A percentile compares a stretch with the other conserved stretches of the same genome.
phyloP scores from a whole-genome alignment of 2,797 vertebrate genomes.

The Characodon lateralis region DNA sequence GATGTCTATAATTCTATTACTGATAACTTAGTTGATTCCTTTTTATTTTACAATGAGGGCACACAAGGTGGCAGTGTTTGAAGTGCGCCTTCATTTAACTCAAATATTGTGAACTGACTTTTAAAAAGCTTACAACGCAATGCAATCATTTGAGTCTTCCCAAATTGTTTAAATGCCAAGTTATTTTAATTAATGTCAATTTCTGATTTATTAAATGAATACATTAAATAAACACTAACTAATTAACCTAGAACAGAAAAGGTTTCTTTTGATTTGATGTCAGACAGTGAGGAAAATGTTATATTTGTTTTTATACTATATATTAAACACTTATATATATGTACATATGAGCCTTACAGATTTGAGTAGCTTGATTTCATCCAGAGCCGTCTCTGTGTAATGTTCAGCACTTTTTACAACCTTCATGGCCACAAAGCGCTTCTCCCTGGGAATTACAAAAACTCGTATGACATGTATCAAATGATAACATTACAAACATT shows the following conservation, averaged over 20 bases:
- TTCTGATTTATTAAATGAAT: background rate
- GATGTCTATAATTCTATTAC: no score
- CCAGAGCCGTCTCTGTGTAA: slow-evolving; percentile 97
- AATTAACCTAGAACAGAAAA: background rate
- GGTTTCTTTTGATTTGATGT: background rate
- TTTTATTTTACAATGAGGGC: background rate
- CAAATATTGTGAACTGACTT: no score
- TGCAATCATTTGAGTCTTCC: no score
- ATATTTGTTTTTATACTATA: no score
- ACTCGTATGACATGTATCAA: background rate
- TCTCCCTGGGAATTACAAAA: slow-evolving; percentile 81
- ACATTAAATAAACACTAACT: background rate
- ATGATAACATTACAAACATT: background rate
- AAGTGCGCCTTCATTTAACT: no score
- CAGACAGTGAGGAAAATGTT: background rate
- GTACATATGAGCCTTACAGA: slow-evolving; percentile 81
- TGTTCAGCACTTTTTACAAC: slow-evolving; percentile 99
- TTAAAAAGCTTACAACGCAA: no score
- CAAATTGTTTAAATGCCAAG: background rate
- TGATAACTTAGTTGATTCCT: background rate
- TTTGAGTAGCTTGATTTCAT: slow-evolving; percentile 95
- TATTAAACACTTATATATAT: background rate
- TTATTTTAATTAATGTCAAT: background rate
- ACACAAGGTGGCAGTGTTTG: background rate
- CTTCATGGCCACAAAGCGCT: slow-evolving; percentile 97